Percentiles rank a stretch among this genome's conserved stretches.
Conservation (phyloP, 1,140 invertebrate genomes). For the Heliconius himera region DNA sequence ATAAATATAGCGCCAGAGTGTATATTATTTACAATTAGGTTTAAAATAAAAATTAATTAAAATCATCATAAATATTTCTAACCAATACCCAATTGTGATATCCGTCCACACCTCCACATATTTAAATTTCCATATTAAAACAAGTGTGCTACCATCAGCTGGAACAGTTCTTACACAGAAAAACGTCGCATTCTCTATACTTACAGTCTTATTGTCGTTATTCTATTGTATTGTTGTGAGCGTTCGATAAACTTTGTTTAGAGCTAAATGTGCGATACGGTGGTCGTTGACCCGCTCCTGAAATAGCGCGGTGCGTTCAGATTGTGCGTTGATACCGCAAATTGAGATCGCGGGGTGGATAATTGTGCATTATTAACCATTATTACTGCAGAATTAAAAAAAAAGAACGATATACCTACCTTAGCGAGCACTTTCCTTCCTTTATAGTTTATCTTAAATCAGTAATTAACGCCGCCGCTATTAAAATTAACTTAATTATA, state of each 20-base stretch:
- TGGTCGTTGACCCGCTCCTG: slow-evolving; percentile 66
- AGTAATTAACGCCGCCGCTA: not conserved
- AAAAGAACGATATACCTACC: slow-evolving; percentile 15
- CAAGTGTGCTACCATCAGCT: slow-evolving; percentile 1
- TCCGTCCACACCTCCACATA: not conserved
- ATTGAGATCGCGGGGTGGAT: slow-evolving; percentile 58
- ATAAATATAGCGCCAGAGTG: not conserved
- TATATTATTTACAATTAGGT: too few relatives aligned
- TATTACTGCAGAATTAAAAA: slow-evolving; percentile 49
- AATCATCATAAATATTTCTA: not conserved
- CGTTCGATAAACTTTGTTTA: slow-evolving; percentile 79
- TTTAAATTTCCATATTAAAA: not conserved
- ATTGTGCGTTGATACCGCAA: slow-evolving; percentile 61
- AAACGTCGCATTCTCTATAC: slow-evolving; percentile 56
- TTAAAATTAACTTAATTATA: not conserved
- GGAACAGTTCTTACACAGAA: slow-evolving; percentile 42
- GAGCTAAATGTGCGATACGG: slow-evolving; percentile 74
- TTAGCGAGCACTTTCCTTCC: slow-evolving; percentile 19
- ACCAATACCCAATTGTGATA: not conserved
- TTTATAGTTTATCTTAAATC: not conserved
- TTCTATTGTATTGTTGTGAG: slow-evolving; percentile 64
- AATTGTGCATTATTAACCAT: slow-evolving; percentile 50
- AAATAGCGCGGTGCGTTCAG: slow-evolving; percentile 63
- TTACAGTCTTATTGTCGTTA: slow-evolving; percentile 60
- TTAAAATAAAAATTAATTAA: too few relatives aligned